Base-by-base conservation (phyloP, 2,113 vertebrate species). In the Cottus gobio region DNA sequence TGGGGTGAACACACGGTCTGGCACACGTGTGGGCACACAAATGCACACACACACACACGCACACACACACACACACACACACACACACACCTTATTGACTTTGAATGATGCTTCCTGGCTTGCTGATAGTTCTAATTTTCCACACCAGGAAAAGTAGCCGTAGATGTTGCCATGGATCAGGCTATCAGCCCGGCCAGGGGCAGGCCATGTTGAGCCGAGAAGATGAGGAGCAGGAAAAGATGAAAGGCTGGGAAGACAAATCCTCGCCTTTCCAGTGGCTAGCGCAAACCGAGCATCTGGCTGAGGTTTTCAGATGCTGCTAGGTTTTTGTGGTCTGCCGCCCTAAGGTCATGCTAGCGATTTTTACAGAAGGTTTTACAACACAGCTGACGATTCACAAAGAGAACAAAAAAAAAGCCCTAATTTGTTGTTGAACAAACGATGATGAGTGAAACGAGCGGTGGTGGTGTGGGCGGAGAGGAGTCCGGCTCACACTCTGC, bases 221-320 rank as follows among this genome's bases (percentile, higher is more conserved):
- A 84, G 90, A 91, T 42, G 85, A 89, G 87, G 87, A 83, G 85
- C 75, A 75, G 30, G 65, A 56, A 74, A 89, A 92, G 87, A 93
- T 91, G 92, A 92, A 90, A 87, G 87, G 86, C 88, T 87, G 62
- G 79, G 63, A 91, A 91, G 83, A 93, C 89, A 92, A 93, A 92
- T 90, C 87, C 84, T 87, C 75, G 63, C 87, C 82, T 82, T 44
- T 80, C 77, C 71, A 71, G 80, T 30, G 64, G 54, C 79, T 83
- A 69, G 11, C 85, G 75, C 68, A 79, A 82, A 85, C 64, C n/a
- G 81, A 92, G 85, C 87, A 87, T 87, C 84, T 84, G 87, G 75
- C 78, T 82, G 80, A 60, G 74, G 77, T 79, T 88, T 81, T 88
- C 68, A 76, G 68, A 87, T 71, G 78, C 73, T 64, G 64, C 71